Evolutionary conservation across 2,113 vertebrate species (phyloP).

Genomic region (Lagopus leucura): DNA sequence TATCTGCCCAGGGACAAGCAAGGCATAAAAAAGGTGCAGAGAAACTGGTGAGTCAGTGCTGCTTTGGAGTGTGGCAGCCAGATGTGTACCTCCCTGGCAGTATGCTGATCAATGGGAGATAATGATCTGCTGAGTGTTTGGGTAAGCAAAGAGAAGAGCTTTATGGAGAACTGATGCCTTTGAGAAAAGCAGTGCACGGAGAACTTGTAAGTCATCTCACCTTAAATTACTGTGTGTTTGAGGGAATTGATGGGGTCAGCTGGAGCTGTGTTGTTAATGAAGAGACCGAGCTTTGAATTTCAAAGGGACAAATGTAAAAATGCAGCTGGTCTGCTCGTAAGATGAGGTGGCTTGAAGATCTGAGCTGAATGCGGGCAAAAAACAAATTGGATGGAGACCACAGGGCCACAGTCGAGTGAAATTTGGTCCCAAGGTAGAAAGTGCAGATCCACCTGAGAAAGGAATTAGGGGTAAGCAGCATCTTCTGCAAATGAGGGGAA

Average conservation of each 20-base stretch:
- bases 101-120: neutral
- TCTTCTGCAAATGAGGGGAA: neutral
- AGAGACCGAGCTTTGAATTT: neutral
- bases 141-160: neutral
- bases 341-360: neutral
- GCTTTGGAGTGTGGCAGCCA: neutral
- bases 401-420: neutral
- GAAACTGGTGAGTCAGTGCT: neutral
- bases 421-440: neutral
- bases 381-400: neutral
- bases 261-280: neutral
- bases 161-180: neutral
- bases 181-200: neutral
- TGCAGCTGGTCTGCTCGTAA: fast-evolving
- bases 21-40: neutral
- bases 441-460: neutral
- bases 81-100: neutral
- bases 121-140: neutral
- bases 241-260: neutral
- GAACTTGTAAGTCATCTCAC: neutral
- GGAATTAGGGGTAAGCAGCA: neutral
- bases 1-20: neutral
- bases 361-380: neutral
- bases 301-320: neutral
- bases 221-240: neutral